Evolutionary conservation across 2,888 invertebrate genomes (phyloP).

Genomic region (Enoplolaimus lenunculus): DNA sequence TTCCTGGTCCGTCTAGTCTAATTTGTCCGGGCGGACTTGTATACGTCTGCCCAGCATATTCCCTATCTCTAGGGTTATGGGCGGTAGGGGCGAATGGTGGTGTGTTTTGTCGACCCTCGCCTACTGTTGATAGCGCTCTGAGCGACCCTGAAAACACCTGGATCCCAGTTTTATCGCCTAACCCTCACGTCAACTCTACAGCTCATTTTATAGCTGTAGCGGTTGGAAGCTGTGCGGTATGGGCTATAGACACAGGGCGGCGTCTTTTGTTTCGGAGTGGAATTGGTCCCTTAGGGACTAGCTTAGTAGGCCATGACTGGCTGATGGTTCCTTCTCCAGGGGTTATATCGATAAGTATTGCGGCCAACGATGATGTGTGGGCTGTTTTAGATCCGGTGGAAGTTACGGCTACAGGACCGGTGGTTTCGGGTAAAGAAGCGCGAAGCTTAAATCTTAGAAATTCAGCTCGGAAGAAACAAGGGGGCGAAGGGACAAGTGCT

Average conservation of each 20-base stretch:
- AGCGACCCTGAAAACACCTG: not conserved
- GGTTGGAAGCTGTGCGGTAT: not conserved
- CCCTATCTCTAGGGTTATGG: not conserved
- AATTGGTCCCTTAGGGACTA: not conserved
- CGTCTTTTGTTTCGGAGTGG: not conserved
- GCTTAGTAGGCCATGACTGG: not conserved
- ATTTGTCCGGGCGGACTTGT: too few species aligned
- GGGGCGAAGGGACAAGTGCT: not conserved
- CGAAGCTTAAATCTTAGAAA: too few species aligned
- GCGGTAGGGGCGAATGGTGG: not conserved
- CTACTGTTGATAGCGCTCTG: not conserved
- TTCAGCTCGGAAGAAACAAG: not conserved
- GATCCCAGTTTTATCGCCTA: not conserved
- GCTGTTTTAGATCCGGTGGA: slow-evolving; percentile 3
- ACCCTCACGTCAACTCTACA: not conserved
- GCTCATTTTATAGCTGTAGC: not conserved
- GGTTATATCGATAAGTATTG: not conserved
- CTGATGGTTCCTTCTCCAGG: not conserved
- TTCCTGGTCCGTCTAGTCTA: not conserved
- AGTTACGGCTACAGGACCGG: not conserved
- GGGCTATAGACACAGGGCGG: not conserved
- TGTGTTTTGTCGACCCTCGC: not conserved
- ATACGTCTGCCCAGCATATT: not conserved
- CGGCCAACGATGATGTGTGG: not conserved
- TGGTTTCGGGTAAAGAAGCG: not conserved